These are phyloP conservation scores for Phthorimaea operculella DNA, from an alignment of 1,140 invertebrate genomes.

Conservation along the genomic window DNA sequence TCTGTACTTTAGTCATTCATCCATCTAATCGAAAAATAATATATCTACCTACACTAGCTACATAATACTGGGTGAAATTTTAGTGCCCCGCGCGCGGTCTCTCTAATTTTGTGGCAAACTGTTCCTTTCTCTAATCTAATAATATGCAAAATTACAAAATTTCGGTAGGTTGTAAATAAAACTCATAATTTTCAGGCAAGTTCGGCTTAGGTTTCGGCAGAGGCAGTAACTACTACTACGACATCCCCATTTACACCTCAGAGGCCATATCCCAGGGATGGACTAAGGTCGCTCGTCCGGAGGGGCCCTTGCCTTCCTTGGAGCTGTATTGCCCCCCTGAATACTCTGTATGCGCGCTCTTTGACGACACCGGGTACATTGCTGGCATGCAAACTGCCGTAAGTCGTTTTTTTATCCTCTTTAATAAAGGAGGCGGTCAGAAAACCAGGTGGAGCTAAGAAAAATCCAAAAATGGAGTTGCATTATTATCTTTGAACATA, in stretches of 20 bases:
- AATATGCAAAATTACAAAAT: too few species aligned
- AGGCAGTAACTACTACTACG: background rate
- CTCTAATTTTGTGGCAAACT: too few species aligned
- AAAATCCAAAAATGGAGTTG: background rate
- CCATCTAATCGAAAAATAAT: too few species aligned
- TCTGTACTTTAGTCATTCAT: too few species aligned
- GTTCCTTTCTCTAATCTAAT: too few species aligned
- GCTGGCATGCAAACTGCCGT: conserved; percentile 40
- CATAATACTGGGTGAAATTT: too few species aligned
- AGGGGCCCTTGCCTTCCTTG: background rate
- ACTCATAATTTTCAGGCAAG: too few species aligned
- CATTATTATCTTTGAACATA: background rate
- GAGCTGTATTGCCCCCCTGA: conserved; percentile 22
- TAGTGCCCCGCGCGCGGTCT: too few species aligned
- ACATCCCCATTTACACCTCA: background rate
- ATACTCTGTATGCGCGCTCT: conserved; percentile 28
- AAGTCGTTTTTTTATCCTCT: conserved; percentile 13
- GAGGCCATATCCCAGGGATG: background rate
- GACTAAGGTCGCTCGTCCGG: background rate
- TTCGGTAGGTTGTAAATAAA: too few species aligned
- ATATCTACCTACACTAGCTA: too few species aligned
- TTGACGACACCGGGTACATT: conserved; percentile 26
- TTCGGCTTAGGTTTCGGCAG: too few species aligned
- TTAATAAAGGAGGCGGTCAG: background rate
- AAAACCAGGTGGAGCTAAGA: background rate